These are phyloP conservation scores for Anorthoa munda DNA, from an alignment of 2,888 invertebrate species.

Conservation along the genomic window DNA sequence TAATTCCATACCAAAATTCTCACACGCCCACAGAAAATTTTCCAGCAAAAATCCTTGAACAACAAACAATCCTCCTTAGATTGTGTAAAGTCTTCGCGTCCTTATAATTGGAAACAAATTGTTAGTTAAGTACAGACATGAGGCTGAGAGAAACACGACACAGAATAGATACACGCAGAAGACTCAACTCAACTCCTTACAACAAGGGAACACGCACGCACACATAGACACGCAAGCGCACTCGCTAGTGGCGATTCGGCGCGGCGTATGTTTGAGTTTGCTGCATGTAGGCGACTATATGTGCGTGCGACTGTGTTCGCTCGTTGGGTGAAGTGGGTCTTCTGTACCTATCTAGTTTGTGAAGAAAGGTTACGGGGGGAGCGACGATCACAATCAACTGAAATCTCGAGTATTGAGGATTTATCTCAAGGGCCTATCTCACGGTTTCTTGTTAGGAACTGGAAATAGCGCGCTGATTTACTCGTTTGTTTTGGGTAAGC, in stretches of 20 bases:
- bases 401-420: conserved; percentile 43
- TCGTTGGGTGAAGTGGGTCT: not conserved
- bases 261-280: not conserved
- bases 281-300: no score
- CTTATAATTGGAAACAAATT: conserved; percentile 58
- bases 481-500: not conserved
- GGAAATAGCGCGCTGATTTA: not conserved
- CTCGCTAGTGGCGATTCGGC: no score
- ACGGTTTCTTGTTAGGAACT: conserved; percentile 4
- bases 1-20: not conserved
- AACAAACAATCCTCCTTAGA: conserved; percentile 10
- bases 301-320: not conserved
- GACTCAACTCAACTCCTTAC: not conserved
- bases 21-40: not conserved
- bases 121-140: conserved; percentile 49
- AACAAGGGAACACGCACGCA: no score
- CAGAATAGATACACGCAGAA: not conserved
- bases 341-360: not conserved
- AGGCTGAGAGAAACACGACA: not conserved
- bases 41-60: conserved; percentile 10
- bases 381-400: conserved; percentile 40
- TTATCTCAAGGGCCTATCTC: conserved; percentile 42
- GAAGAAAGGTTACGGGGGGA: not conserved
- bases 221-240: not conserved
- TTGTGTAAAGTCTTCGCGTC: conserved; percentile 48